Conservation (phyloP, 2,113 vertebrate genomes). For the Anser brachyrhynchus region DNA sequence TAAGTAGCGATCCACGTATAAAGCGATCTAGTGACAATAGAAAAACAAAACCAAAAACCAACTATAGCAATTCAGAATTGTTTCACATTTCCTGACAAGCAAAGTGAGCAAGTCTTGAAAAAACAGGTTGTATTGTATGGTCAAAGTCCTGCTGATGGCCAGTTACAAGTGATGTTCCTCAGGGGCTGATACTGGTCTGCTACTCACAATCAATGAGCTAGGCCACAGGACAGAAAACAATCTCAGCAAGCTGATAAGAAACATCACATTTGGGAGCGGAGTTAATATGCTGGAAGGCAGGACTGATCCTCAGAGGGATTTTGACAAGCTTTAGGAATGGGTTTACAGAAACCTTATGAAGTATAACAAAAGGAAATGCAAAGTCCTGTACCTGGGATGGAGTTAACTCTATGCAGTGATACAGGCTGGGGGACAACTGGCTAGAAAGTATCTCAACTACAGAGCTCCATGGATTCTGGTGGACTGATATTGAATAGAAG, state of each 20-base stretch:
- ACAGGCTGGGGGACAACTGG: background rate
- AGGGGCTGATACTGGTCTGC: background rate
- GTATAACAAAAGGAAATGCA: background rate
- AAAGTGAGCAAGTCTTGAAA: background rate
- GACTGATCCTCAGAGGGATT: background rate
- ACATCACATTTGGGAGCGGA: rapidly evolving
- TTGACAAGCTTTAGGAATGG: background rate
- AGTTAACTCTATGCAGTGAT: background rate
- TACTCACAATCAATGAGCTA: background rate
- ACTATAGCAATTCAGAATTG: background rate
- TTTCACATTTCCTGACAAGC: background rate
- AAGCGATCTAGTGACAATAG: background rate
- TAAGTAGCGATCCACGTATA: background rate
- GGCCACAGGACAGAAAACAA: background rate
- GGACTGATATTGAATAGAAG: background rate
- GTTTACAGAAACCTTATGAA: background rate
- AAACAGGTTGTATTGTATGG: background rate
- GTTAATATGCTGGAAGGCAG: rapidly evolving
- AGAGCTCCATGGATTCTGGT: background rate
- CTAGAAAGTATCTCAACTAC: background rate
- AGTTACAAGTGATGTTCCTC: background rate
- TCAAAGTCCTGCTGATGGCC: background rate
- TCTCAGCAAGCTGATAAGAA: background rate
- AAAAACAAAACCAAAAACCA: background rate
- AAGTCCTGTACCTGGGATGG: background rate